Base-by-base conservation (phyloP, 2,797 vertebrate genomes). In the Sebastolobus alascanus region DNA sequence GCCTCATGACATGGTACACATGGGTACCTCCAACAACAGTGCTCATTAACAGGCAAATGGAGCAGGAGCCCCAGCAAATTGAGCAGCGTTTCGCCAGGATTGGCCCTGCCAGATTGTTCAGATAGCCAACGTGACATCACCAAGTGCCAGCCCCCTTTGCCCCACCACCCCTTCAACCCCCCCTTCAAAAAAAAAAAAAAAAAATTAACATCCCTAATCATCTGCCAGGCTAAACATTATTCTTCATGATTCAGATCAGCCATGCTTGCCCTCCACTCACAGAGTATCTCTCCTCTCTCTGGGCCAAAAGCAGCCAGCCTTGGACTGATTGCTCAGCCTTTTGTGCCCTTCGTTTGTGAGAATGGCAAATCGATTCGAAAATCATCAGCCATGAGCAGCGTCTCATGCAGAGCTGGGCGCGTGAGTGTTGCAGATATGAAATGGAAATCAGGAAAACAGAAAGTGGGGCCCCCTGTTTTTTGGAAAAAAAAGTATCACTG, bases 191-290 rank as follows among this genome's bases (percentile, higher is more conserved):
- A 31, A 46, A 33, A 46, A 46, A 69, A 86, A 92, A 93, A 94
- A 95, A 94, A 95, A 94, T 94, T 93, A 94, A 94, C 94, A 94
- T 93, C 93, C 92, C 92, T 95, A 95, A 95, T 96, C 94, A 94
- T 95, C 93, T 95, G 94, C 94, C 95, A 95, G 95, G 90, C 93
- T 95, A 96, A 96, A 96, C 95, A 95, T 95, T 96, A 95, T 95
- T 95, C 95, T 95, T 95, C 94, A 95, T 93, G 94, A 95, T 95
- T 94, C 94, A 90, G 94, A 93, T 93, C 94, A 94, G 90, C 93
- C 94, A 95, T 93, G 94, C 95, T 93, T 95, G 92, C 93, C 91
- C 92, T 93, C 76, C 87, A 82, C 90, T 92, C 79, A 70, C 82
- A 73, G 83, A 87, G 87, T 82, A 87, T 90, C 93, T 87, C 89